phyloP scores from a whole-genome alignment of 2,113 vertebrate genomes.

The Corvus cornix region DNA sequence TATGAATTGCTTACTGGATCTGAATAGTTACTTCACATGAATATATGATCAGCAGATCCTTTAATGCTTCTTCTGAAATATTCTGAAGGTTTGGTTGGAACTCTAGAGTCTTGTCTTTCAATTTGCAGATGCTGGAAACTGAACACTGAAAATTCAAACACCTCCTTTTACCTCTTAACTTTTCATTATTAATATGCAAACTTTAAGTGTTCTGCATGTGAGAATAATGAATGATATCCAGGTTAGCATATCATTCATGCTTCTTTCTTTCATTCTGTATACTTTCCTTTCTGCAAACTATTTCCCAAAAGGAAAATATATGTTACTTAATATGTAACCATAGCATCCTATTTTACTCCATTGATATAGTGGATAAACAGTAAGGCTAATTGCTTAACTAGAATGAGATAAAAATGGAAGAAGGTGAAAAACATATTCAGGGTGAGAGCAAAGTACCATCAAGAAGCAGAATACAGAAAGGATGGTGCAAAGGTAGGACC shows the following conservation, averaged over 20 bases:
- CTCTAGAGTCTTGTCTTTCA: not conserved
- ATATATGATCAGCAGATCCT: not conserved
- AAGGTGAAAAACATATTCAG: not conserved
- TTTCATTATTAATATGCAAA: not conserved
- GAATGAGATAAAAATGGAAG: not conserved
- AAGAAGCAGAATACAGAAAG: not conserved
- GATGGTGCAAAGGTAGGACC: not conserved
- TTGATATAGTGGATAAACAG: not conserved
- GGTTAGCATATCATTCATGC: not conserved
- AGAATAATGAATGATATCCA: not conserved
- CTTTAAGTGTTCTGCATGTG: not conserved
- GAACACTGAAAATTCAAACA: not conserved
- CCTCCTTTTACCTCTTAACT: not conserved
- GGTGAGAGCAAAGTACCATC: not conserved
- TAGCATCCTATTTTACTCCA: not conserved
- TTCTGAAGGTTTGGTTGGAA: not conserved
- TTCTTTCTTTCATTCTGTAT: not conserved
- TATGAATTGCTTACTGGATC: not conserved
- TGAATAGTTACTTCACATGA: not conserved
- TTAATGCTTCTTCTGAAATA: not conserved
- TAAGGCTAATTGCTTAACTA: not conserved
- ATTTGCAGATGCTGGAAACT: not conserved
- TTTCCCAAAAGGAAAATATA: not conserved
- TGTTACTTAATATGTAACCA: not conserved
- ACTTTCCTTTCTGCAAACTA: not conserved